phyloP scores from a whole-genome alignment of 2,797 vertebrate species.

The Galaxias olidus region DNA sequence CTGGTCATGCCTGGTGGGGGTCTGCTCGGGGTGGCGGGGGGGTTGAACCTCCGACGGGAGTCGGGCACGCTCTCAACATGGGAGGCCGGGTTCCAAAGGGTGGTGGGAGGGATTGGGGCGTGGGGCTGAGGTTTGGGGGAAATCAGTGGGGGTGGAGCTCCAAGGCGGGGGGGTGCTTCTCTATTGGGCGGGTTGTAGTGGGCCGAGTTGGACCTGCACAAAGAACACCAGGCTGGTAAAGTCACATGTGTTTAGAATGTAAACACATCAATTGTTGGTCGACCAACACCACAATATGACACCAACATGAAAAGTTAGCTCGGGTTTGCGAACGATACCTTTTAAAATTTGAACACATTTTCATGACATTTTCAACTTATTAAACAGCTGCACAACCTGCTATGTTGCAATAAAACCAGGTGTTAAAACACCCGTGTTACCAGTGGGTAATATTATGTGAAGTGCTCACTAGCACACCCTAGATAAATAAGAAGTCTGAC shows the following conservation, averaged over 20 bases:
- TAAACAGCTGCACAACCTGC: too few species aligned
- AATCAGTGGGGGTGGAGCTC: conserved; percentile 87
- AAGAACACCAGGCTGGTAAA: too few species aligned
- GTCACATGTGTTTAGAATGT: too few species aligned
- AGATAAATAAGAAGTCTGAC: too few species aligned
- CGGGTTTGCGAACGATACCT: too few species aligned
- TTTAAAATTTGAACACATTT: too few species aligned
- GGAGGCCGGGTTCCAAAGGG: conserved; percentile 89
- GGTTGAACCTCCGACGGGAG: conserved; percentile 72
- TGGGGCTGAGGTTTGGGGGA: conserved; percentile 65
- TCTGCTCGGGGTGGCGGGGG: conserved; percentile 38
- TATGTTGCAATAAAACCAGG: background rate
- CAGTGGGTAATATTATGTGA: too few species aligned
- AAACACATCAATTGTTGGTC: too few species aligned
- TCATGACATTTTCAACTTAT: too few species aligned
- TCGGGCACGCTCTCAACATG: conserved; percentile 79
- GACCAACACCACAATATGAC: too few species aligned
- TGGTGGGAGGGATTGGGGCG: conserved; percentile 67
- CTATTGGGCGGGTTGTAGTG: conserved; percentile 55
- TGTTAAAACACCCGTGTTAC: background rate
- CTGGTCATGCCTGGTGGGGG: conserved; percentile 72
- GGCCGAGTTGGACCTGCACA: conserved; percentile 52
- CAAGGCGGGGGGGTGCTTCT: conserved; percentile 75
- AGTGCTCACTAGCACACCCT: too few species aligned
- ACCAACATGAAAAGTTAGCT: too few species aligned